phyloP scores from a whole-genome alignment of 1,140 invertebrate species.

The Sycobia sp. region DNA sequence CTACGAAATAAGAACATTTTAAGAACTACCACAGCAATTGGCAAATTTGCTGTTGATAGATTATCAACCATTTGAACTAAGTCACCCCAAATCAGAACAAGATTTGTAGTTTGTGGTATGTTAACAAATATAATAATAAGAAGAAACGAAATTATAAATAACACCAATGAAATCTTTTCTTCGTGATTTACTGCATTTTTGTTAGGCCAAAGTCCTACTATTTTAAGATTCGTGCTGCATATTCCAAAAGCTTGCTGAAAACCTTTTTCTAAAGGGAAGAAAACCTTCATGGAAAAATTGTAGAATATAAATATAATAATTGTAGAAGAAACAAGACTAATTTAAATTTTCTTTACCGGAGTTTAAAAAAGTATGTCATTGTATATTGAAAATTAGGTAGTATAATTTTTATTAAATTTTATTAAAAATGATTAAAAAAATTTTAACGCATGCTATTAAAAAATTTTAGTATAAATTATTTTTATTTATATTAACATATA shows the following conservation, averaged over 20 bases:
- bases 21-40: slow-evolving; percentile 13
- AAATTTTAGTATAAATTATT: too few relatives aligned
- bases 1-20: slow-evolving; percentile 21
- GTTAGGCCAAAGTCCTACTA: slow-evolving; percentile 24
- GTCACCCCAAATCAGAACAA: slow-evolving; percentile 31
- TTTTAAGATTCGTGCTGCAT: slow-evolving; percentile 1
- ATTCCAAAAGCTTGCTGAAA: slow-evolving; percentile 17
- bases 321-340: too few relatives aligned
- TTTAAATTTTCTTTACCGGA: too few relatives aligned
- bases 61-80: slow-evolving; percentile 24
- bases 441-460: too few relatives aligned
- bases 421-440: too few relatives aligned
- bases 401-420: too few relatives aligned
- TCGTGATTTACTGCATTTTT: background rate
- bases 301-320: too few relatives aligned
- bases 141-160: background rate
- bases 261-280: too few relatives aligned
- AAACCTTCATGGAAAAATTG: too few relatives aligned
- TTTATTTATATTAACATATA: too few relatives aligned
- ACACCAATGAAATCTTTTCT: background rate
- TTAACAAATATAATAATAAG: slow-evolving; percentile 12
- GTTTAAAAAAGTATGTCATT: too few relatives aligned
- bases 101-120: slow-evolving; percentile 18
- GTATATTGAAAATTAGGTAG: too few relatives aligned
- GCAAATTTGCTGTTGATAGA: slow-evolving; percentile 31